Conservation (phyloP, 2,888 invertebrate species). For the Mythimna loreyi region DNA sequence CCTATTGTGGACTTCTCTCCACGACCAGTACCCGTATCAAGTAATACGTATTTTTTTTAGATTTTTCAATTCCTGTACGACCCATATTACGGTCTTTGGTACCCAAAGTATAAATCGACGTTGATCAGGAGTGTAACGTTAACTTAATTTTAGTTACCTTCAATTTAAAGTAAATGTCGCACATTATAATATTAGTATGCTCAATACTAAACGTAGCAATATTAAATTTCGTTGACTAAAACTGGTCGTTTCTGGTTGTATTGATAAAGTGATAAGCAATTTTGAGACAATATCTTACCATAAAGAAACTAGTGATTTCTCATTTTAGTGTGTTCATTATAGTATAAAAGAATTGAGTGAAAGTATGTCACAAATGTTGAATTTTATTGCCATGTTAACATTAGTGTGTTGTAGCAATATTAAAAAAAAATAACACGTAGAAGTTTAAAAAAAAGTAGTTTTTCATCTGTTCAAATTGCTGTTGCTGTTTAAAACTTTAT, state of each 20-base stretch:
- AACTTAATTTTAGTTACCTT: neutral
- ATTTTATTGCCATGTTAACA: conserved; percentile 45
- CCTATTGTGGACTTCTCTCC: too few species aligned
- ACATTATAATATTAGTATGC: conserved; percentile 33
- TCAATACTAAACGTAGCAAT: conserved; percentile 50
- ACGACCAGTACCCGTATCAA: too few species aligned
- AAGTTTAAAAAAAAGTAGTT: conserved; percentile 14
- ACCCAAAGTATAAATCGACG: neutral
- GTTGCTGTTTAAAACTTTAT: conserved; percentile 47
- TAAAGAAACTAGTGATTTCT: conserved; percentile 27
- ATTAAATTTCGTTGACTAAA: conserved; percentile 26
- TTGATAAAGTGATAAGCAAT: conserved; percentile 62
- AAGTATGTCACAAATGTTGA: conserved; percentile 51
- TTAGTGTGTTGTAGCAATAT: conserved; percentile 47
- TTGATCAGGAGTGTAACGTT: neutral
- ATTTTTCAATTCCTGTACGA: too few species aligned
- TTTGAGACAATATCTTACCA: conserved; percentile 57
- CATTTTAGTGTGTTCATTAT: conserved; percentile 43
- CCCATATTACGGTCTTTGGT: too few species aligned
- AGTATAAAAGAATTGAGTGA: conserved; percentile 40
- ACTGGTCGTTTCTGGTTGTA: conserved; percentile 55
- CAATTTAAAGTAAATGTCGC: conserved; percentile 12
- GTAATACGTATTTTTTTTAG: too few species aligned
- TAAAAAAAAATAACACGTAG: conserved; percentile 34
- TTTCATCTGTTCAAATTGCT: conserved; percentile 47